These are phyloP conservation scores for Flexamia atlantica DNA, from an alignment of 2,888 invertebrate genomes.

Conservation along the genomic window DNA sequence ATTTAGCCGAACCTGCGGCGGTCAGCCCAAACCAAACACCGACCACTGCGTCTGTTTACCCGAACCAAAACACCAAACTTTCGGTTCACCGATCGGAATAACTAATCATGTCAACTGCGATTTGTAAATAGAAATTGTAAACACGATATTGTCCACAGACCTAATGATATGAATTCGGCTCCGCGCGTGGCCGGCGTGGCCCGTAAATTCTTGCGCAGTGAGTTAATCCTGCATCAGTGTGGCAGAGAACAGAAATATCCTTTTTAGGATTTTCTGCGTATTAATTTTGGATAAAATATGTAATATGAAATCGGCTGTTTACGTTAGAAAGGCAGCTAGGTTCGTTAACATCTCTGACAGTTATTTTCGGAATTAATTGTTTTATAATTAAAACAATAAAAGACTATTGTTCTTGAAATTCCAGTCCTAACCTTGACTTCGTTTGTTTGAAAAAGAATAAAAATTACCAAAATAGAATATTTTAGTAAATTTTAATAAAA, in stretches of 20 bases:
- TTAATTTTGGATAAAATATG: no score
- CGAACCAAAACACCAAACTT: constrained; percentile 57
- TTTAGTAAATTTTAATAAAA: no score
- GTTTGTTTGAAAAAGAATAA: no score
- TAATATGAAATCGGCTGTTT: no score
- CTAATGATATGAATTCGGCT: constrained; percentile 31
- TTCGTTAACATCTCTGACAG: no score
- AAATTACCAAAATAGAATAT: no score
- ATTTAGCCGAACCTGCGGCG: constrained; percentile 15
- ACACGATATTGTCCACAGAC: constrained; percentile 44
- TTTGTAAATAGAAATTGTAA: constrained; percentile 57
- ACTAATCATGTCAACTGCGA: constrained; percentile 56
- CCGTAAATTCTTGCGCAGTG: neutral
- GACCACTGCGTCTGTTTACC: constrained; percentile 46
- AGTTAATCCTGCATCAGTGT: neutral
- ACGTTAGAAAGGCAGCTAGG: no score
- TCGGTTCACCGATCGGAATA: constrained; percentile 56
- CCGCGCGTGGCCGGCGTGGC: neutral
- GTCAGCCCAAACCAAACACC: constrained; percentile 42
- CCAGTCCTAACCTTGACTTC: no score
- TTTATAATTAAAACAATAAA: no score
- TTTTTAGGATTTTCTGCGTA: no score
- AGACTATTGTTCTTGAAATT: no score
- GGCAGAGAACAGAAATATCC: neutral
- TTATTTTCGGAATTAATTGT: no score